These are phyloP conservation scores for Horisme vitalbata DNA, from an alignment of 2,888 invertebrate genomes.

Conservation along the genomic window DNA sequence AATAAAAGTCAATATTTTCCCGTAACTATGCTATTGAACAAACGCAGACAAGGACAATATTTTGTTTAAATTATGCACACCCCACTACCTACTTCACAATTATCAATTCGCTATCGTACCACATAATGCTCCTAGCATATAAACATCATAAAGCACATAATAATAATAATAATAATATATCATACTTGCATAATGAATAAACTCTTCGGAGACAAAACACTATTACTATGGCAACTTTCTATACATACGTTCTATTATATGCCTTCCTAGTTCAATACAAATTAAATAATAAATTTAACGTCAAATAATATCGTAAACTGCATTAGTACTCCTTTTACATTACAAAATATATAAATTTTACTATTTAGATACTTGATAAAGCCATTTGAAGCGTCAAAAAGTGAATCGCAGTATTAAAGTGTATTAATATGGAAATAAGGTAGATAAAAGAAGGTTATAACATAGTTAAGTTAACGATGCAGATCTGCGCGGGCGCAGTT, in stretches of 20 bases:
- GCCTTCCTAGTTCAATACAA: slow-evolving; percentile 6
- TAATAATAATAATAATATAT: not conserved
- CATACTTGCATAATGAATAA: not conserved
- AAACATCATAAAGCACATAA: no score
- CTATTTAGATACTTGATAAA: slow-evolving; percentile 58
- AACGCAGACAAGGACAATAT: no score
- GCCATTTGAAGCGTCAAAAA: slow-evolving; percentile 61
- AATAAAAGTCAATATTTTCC: no score
- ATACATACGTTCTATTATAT: no score
- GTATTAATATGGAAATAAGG: slow-evolving; percentile 62
- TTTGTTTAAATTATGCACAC: no score
- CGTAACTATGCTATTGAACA: no score
- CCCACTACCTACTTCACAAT: no score
- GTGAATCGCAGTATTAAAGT: slow-evolving; percentile 52
- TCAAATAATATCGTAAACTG: slow-evolving; percentile 8
- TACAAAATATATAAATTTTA: slow-evolving; percentile 43
- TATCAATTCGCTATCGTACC: no score
- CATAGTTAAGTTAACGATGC: slow-evolving; percentile 57
- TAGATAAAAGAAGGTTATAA: slow-evolving; percentile 68
- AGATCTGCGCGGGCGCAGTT: slow-evolving; percentile 38
- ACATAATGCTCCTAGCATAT: no score
- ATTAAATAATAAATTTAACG: slow-evolving; percentile 16
- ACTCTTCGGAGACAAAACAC: slow-evolving; percentile 5
- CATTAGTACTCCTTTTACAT: slow-evolving; percentile 33
- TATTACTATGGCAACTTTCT: slow-evolving; percentile 4